These are phyloP conservation scores for Sparidentex hasta DNA, from an alignment of 2,797 vertebrate genomes.

Conservation along the genomic window DNA sequence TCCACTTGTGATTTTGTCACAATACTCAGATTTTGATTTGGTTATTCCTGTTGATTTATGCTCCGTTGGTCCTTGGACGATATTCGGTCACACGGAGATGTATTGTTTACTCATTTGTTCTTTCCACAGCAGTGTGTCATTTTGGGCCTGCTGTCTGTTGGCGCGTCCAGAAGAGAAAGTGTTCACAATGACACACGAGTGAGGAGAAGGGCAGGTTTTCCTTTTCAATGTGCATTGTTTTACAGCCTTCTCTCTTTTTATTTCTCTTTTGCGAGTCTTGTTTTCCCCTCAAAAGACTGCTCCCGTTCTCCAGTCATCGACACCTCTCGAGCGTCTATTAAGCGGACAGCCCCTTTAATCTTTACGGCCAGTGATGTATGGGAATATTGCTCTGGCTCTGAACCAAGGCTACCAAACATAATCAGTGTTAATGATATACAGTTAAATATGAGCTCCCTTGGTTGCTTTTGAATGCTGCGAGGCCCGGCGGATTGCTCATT, in stretches of 20 bases:
- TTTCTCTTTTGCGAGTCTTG: constrained; percentile 52
- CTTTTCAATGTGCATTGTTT: constrained; percentile 45
- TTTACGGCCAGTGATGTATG: constrained; percentile 29
- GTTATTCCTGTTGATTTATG: constrained; percentile 34
- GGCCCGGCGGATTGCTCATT: constrained; percentile 71
- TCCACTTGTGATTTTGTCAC: constrained; percentile 32
- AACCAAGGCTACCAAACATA: constrained; percentile 63
- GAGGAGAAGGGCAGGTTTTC: constrained; percentile 42
- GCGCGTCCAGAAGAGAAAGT: constrained; percentile 28
- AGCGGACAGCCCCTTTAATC: constrained; percentile 38
- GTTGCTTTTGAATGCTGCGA: constrained; percentile 68
- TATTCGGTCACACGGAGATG: constrained; percentile 13
- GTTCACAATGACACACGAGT: constrained; percentile 24
- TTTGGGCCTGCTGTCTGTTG: constrained; percentile 11
- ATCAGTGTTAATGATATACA: constrained; percentile 64
- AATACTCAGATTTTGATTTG: constrained; percentile 10
- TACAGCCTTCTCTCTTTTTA: constrained; percentile 38
- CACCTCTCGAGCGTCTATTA: constrained; percentile 46
- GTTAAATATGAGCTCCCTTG: constrained; percentile 48
- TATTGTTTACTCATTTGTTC: constrained; percentile 48
- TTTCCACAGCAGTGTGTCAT: constrained; percentile 39
- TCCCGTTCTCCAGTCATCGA: constrained; percentile 21
- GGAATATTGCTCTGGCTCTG: constrained; percentile 37
- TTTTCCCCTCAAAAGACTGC: constrained; percentile 38
- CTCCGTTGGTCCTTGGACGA: constrained; percentile 29